These are phyloP conservation scores for Candidula unifasciata DNA, from an alignment of 2,888 invertebrate species.

Conservation along the genomic window DNA sequence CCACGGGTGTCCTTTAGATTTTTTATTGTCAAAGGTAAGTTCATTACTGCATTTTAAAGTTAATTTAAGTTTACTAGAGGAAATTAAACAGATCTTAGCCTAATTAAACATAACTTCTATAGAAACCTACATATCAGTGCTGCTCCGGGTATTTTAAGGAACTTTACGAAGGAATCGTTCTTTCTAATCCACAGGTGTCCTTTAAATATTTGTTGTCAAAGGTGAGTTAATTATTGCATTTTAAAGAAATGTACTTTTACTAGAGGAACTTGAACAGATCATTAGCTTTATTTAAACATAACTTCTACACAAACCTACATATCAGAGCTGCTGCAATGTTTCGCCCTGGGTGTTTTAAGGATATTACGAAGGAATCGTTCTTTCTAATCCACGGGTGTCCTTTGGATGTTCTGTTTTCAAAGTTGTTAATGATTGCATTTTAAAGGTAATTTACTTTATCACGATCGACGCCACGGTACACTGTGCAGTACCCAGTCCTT, in stretches of 20 bases:
- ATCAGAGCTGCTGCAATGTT: neutral
- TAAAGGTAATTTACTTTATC: too few species aligned
- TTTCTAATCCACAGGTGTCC: neutral
- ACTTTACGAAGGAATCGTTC: slow-evolving; percentile 13
- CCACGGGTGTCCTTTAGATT: slow-evolving; percentile 10
- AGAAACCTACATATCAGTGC: neutral
- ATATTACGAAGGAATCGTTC: slow-evolving; percentile 13
- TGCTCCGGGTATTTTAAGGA: neutral
- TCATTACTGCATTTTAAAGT: too few species aligned
- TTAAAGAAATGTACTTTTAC: too few species aligned
- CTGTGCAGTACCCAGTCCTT: too few species aligned
- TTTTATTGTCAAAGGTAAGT: slow-evolving; percentile 29
- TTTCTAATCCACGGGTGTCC: neutral
- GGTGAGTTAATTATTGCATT: neutral
- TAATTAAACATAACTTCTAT: neutral
- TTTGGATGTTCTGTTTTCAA: slow-evolving; percentile 24
- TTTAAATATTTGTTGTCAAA: slow-evolving; percentile 14
- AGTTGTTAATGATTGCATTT: neutral
- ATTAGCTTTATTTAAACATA: neutral
- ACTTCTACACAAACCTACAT: neutral
- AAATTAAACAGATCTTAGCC: neutral
- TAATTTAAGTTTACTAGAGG: too few species aligned
- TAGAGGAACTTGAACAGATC: neutral
- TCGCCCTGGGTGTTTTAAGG: neutral
- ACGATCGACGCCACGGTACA: too few species aligned